phyloP scores from a whole-genome alignment of 2,797 vertebrate genomes.

The Meriones psammophilus region DNA sequence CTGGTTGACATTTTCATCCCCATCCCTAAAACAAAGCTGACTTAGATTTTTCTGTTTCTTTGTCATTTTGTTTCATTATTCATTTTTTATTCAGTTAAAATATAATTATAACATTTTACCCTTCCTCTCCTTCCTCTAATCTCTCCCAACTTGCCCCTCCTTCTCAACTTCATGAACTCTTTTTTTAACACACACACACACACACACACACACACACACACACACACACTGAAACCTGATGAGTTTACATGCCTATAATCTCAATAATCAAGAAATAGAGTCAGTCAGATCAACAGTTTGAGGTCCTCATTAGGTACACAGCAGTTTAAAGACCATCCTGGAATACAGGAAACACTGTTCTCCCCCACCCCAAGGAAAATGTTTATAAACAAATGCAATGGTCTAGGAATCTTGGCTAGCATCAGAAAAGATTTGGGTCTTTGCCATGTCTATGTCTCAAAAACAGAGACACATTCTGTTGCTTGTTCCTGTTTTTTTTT shows the following conservation, averaged over 20 bases:
- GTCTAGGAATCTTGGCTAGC: not conserved
- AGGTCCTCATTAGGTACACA: not conserved
- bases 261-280: not conserved
- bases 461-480: not conserved
- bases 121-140: not conserved
- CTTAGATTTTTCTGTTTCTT: not conserved
- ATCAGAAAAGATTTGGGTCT: not conserved
- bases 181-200: not conserved
- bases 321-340: not conserved
- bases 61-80: not conserved
- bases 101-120: not conserved
- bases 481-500: not conserved
- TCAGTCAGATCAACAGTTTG: not conserved
- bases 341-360: not conserved
- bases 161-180: not conserved
- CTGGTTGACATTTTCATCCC: not conserved
- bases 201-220: not conserved
- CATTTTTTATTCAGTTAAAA: not conserved
- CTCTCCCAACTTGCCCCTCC: not conserved
- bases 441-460: slow-evolving; percentile 31
- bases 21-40: not conserved
- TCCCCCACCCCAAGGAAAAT: not conserved
- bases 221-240: not conserved
- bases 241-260: not conserved
- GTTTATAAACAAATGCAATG: not conserved